A percentile compares a stretch with the other conserved stretches of the same genome.
phyloP scores from a whole-genome alignment of 2,797 vertebrate species.

The Chromis chromis region DNA sequence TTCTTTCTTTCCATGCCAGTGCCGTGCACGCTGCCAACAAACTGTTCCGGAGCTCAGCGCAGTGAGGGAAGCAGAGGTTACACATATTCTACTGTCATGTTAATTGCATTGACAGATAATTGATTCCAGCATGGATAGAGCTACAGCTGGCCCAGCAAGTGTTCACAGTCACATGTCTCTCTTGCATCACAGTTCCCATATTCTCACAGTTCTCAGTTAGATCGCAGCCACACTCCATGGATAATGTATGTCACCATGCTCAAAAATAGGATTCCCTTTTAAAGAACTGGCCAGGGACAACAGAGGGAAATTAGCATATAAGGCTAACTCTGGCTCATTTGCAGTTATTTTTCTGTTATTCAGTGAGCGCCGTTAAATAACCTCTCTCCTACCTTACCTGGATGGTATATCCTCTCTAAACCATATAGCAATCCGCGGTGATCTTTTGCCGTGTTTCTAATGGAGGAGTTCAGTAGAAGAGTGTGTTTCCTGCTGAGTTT shows the following conservation, averaged over 20 bases:
- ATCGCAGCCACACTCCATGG: not conserved
- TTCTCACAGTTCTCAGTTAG: slow-evolving; percentile 19
- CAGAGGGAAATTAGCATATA: too few species aligned
- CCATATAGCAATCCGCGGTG: slow-evolving; percentile 15
- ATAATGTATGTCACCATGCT: not conserved
- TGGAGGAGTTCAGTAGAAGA: slow-evolving; percentile 51
- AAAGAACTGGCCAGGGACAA: too few species aligned
- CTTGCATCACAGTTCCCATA: slow-evolving; percentile 48
- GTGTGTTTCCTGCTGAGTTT: slow-evolving; percentile 54
- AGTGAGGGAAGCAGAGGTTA: slow-evolving; percentile 42
- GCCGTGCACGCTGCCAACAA: slow-evolving; percentile 4
- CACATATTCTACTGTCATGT: slow-evolving; percentile 44
- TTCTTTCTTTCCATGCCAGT: slow-evolving; percentile 6
- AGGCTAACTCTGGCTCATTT: too few species aligned
- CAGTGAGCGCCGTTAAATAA: not conserved
- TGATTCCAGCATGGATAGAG: slow-evolving; percentile 70
- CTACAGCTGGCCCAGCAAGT: slow-evolving; percentile 46
- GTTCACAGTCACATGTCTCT: slow-evolving; percentile 20
- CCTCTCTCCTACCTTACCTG: not conserved
- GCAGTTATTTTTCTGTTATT: too few species aligned
- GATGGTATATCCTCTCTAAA: not conserved
- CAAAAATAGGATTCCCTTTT: not conserved
- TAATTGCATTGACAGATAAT: slow-evolving; percentile 82
- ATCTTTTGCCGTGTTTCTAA: slow-evolving; percentile 36
- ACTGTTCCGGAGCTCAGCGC: not conserved